These are phyloP conservation scores for Chiloscyllium plagiosum DNA, from an alignment of 2,113 vertebrate species.

Conservation along the genomic window DNA sequence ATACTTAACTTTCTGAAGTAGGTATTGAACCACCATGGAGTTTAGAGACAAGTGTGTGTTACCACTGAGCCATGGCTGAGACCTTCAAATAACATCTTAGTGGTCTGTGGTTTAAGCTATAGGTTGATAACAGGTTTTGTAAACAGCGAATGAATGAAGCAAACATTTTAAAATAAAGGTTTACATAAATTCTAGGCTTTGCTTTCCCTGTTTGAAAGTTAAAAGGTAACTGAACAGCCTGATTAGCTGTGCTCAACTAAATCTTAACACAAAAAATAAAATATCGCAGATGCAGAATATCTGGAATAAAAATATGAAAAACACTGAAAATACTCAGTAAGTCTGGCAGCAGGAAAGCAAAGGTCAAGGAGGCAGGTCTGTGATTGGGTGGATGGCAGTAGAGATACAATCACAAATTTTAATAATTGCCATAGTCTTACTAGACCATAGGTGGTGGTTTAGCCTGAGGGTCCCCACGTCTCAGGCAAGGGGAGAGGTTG, in stretches of 20 bases:
- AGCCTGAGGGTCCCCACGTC: too few relatives aligned
- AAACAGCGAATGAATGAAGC: background rate
- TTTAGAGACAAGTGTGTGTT: background rate
- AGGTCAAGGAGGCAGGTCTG: too few relatives aligned
- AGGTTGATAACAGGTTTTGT: background rate
- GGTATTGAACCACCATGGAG: background rate
- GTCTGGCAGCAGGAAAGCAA: too few relatives aligned
- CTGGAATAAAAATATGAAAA: too few relatives aligned
- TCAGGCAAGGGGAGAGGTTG: too few relatives aligned
- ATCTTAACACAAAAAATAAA: too few relatives aligned
- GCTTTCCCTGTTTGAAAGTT: background rate
- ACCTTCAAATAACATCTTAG: background rate
- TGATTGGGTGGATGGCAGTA: too few relatives aligned
- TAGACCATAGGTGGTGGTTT: too few relatives aligned
- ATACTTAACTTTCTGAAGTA: background rate
- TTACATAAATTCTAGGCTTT: background rate
- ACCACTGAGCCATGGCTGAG: background rate
- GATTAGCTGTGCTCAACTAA: background rate
- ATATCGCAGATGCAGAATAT: too few relatives aligned
- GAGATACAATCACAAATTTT: too few relatives aligned
- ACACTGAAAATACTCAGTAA: too few relatives aligned
- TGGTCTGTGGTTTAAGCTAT: background rate
- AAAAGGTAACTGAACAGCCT: background rate
- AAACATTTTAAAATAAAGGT: background rate
- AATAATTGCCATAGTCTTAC: too few relatives aligned